Evolutionary conservation across 2,797 vertebrate genomes (phyloP).

Genomic region (Helostoma temminkii): DNA sequence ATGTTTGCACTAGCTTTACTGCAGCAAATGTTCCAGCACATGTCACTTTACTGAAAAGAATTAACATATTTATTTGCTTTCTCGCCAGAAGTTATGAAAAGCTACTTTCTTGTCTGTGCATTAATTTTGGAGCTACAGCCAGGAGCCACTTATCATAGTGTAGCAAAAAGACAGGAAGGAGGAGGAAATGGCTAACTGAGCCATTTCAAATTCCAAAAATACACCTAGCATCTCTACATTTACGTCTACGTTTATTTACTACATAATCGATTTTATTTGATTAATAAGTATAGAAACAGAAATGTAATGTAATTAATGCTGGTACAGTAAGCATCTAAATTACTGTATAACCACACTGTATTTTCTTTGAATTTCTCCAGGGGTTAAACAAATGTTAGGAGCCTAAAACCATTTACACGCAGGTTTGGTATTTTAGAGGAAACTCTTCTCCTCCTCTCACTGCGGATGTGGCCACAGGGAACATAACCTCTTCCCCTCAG

Average conservation of each 20-base stretch:
- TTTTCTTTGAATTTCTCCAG: conserved; percentile 25
- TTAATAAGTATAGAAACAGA: neutral
- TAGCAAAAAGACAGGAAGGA: neutral
- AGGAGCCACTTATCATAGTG: neutral
- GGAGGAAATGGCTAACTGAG: neutral
- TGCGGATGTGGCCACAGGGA: conserved; percentile 61
- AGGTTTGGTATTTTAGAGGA: conserved; percentile 61
- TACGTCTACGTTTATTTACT: neutral
- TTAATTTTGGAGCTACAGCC: neutral
- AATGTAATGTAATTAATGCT: neutral
- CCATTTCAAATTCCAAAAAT: neutral
- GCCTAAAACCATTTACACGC: conserved; percentile 34
- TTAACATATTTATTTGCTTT: neutral
- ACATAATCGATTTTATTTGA: too few relatives aligned
- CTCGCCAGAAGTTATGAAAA: neutral
- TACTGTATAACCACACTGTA: neutral
- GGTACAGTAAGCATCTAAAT: conserved; percentile 18
- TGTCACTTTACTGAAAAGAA: neutral
- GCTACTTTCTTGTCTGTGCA: neutral
- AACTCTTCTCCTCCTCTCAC: conserved; percentile 58
- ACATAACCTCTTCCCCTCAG: conserved; percentile 46
- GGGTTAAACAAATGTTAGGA: conserved; percentile 44
- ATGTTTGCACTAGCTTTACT: neutral
- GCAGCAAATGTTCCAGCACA: neutral
- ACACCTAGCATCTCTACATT: neutral